Evolutionary conservation across 2,888 invertebrate genomes (phyloP).

Genomic region (Drosophila lutescens): DNA sequence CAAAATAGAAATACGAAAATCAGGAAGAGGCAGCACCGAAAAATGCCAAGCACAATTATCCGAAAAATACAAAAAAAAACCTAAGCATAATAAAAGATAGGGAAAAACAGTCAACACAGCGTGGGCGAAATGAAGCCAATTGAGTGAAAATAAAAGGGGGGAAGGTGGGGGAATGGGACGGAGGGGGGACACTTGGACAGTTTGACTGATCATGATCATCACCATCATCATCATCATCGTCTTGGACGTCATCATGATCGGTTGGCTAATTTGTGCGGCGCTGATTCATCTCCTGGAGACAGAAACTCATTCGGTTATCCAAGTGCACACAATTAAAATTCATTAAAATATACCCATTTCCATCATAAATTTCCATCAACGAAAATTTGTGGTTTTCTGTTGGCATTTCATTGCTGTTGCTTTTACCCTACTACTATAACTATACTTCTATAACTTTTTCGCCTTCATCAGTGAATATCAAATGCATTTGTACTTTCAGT

Average conservation of each 20-base stretch:
- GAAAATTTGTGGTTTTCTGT: not conserved
- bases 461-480: too few species aligned
- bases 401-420: not conserved
- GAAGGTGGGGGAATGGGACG: not conserved
- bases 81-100: not conserved
- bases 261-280: constrained; percentile 13
- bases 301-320: constrained; percentile 60
- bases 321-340: constrained; percentile 71
- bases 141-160: constrained; percentile 16
- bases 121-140: constrained; percentile 45
- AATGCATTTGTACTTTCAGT: too few species aligned
- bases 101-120: constrained; percentile 11
- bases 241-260: constrained; percentile 18
- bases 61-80: constrained; percentile 7
- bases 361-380: constrained; percentile 52
- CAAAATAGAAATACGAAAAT: constrained; percentile 15
- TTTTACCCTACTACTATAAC: too few species aligned
- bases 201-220: not conserved
- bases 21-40: constrained; percentile 20
- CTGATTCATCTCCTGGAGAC: constrained; percentile 56
- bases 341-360: constrained; percentile 60
- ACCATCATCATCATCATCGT: constrained; percentile 6
- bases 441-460: too few species aligned
- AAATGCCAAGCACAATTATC: constrained; percentile 39
- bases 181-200: constrained; percentile 5